These are phyloP conservation scores for Dolichopus griseipennis DNA, from an alignment of 2,888 invertebrate species.

Conservation along the genomic window DNA sequence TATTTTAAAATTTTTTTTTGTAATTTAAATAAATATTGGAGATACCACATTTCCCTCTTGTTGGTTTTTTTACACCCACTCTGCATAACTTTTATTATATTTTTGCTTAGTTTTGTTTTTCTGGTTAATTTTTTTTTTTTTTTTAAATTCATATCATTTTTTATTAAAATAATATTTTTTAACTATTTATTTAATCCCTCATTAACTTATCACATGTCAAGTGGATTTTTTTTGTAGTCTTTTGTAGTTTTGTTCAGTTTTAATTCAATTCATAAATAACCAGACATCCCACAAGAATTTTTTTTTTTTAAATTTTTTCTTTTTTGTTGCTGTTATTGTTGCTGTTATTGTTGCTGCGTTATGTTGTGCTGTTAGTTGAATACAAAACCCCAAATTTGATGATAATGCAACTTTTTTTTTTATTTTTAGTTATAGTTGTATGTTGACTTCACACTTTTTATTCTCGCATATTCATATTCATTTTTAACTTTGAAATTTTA, in stretches of 20 bases:
- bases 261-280: neutral
- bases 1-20: no score
- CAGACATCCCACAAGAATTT: conserved; percentile 3
- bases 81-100: no score
- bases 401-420: neutral
- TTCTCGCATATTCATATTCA: no score
- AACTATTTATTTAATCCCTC: conserved; percentile 12
- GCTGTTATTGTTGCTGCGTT: neutral
- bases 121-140: neutral
- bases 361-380: neutral
- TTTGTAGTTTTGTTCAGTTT: neutral
- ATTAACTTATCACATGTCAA: conserved; percentile 16
- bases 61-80: no score
- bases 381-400: conserved; percentile 2
- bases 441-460: no score
- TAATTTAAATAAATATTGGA: no score
- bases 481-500: no score
- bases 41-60: no score
- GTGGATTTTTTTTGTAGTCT: neutral
- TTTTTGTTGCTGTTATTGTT: neutral
- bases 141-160: neutral
- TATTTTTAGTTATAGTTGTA: no score
- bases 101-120: neutral
- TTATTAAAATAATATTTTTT: conserved; percentile 4
- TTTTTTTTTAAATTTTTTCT: neutral